These are phyloP conservation scores for Oncorhynchus clarkii DNA, from an alignment of 2,113 vertebrate genomes.

Conservation along the genomic window DNA sequence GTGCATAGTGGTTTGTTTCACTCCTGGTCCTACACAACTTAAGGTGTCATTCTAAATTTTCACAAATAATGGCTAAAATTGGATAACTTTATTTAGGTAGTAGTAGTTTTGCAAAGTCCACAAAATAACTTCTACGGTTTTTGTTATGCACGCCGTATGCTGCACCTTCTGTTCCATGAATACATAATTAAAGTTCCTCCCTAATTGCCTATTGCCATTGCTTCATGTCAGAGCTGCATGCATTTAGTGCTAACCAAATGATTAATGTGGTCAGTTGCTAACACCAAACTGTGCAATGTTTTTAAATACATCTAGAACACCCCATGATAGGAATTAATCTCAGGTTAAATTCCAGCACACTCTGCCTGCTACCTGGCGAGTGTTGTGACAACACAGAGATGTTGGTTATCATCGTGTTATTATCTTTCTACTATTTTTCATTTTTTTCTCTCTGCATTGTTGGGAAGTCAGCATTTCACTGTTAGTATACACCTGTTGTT, in stretches of 20 bases:
- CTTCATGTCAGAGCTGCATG: slow-evolving; percentile 13
- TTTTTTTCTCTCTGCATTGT: no score
- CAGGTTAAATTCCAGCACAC: neutral
- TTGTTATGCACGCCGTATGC: neutral
- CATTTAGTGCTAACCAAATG: slow-evolving; percentile 14
- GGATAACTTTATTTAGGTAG: no score
- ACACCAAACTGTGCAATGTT: slow-evolving; percentile 10
- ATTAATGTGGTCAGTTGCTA: slow-evolving; percentile 29
- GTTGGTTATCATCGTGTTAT: neutral
- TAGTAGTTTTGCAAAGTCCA: no score
- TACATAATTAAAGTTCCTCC: slow-evolving; percentile 24
- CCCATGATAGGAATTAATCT: neutral
- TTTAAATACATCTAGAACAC: neutral
- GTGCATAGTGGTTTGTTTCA: no score
- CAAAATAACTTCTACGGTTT: neutral
- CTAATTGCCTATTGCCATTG: slow-evolving; percentile 17
- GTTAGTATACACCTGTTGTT: no score
- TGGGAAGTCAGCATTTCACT: no score
- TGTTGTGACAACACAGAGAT: neutral
- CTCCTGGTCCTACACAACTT: no score
- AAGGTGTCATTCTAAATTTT: no score
- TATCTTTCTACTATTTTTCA: no score
- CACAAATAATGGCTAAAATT: no score
- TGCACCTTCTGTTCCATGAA: slow-evolving; percentile 10
- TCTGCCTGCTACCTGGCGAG: no score